Base-by-base conservation (phyloP, 2,888 invertebrate genomes). In the Bellardia bayeri region DNA sequence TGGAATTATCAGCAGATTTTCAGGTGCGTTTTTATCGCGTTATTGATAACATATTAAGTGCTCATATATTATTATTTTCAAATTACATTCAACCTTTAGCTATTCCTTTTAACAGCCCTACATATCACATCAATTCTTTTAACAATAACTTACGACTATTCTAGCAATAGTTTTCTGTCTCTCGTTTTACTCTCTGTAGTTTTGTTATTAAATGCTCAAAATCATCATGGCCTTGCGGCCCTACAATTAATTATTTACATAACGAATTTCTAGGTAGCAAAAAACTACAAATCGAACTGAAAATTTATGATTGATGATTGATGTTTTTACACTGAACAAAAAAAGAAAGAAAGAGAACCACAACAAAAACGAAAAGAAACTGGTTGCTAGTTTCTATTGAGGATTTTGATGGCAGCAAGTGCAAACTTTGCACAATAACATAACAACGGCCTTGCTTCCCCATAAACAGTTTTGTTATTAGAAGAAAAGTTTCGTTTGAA, bases 221-320 rank as follows among this genome's bases (percentile, higher is more conserved):
- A 16, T 80, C 42, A 54, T 56, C 58, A 80, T 66, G 42, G 63
- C 83, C 80, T 80, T 74, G 68, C 45, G 78, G 68, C 64, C 16
- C 3, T 42, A 40, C 78, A 86, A 83, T 81, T 83, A 83, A 86
- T 74, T 88, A 68, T 83, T 83, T 80, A 54, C 23, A 16, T 49
- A 76, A 61, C 45, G 23, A 14, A 54, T 45, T 72, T 56, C 11
- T 74, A 81, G 33, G 33, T 33, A 54, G 45, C 40, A 72, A 79
- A 49, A 68, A 16, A 51, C 66, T 71, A 61, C 37, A 81, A 11
- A 74, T 68, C 54, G 51, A 63, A 69, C 54, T 63, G 37, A 79
- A 82, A 79, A 80, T 56, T 63, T 76, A 84, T 88, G 88, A 88
- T 88, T 78, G 88, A 88, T 88, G 86, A 56, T 54, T 80, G 33